Conservation (phyloP, 2,113 vertebrate species). For the Varanus salvator region DNA sequence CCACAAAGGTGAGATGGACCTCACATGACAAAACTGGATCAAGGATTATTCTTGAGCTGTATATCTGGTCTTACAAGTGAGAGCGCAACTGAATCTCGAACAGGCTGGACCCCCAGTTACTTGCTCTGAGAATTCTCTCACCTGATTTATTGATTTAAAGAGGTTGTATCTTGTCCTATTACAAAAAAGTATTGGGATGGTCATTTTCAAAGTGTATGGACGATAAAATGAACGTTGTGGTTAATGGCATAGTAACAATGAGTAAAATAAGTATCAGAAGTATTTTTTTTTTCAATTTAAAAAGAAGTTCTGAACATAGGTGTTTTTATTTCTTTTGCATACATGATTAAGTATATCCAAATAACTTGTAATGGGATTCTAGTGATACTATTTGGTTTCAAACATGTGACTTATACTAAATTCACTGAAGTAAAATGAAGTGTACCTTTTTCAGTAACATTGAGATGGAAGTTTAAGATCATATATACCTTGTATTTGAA, state of each 20-base stretch:
- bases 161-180: too few species aligned
- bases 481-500: slow-evolving; percentile 44
- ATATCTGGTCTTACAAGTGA: too few species aligned
- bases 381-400: slow-evolving; percentile 3
- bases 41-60: too few species aligned
- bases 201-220: too few species aligned
- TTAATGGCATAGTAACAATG: background rate
- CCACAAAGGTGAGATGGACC: too few species aligned
- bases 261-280: background rate
- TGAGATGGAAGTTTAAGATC: slow-evolving; percentile 39
- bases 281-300: too few species aligned
- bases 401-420: slow-evolving; percentile 21
- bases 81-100: too few species aligned
- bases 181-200: too few species aligned
- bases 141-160: too few species aligned
- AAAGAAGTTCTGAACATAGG: background rate
- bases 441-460: slow-evolving; percentile 36
- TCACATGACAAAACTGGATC: too few species aligned
- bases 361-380: background rate
- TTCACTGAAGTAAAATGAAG: background rate
- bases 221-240: background rate
- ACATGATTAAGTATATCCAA: slow-evolving; percentile 39
- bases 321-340: background rate
- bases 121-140: too few species aligned
- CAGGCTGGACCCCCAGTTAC: too few species aligned